These are phyloP conservation scores for Ruditapes philippinarum DNA, from an alignment of 1,140 invertebrate genomes.

Conservation along the genomic window DNA sequence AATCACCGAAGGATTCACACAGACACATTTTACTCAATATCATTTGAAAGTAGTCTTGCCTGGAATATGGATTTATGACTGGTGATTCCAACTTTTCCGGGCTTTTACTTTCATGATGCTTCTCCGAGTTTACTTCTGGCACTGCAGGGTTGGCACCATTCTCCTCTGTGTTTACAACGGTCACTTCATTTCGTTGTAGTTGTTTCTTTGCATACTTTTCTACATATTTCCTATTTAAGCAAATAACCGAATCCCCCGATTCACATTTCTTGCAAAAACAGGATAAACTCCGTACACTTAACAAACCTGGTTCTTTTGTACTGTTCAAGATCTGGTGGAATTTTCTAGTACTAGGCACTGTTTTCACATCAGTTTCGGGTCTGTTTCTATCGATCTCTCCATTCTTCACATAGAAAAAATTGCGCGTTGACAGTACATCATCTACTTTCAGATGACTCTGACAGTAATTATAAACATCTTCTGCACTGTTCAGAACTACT, in stretches of 20 bases:
- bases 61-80: conserved; percentile 6
- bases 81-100: conserved; percentile 22
- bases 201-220: background rate
- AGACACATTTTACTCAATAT: conserved; percentile 43
- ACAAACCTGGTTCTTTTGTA: background rate
- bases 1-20: conserved; percentile 42
- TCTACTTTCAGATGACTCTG: conserved; percentile 21
- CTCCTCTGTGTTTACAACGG: conserved; percentile 30
- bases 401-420: conserved; percentile 46
- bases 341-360: conserved; percentile 42
- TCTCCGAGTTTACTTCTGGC: background rate
- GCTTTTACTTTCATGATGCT: conserved; percentile 9
- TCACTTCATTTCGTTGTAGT: conserved; percentile 24
- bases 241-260: background rate
- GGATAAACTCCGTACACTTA: background rate
- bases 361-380: conserved; percentile 53
- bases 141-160: background rate
- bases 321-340: conserved; percentile 61
- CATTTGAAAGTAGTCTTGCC: conserved; percentile 29
- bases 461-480: conserved; percentile 64
- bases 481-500: conserved; percentile 64
- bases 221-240: conserved; percentile 31
- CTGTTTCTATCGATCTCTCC: conserved; percentile 56
- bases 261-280: conserved; percentile 24
- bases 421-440: conserved; percentile 21